Base-by-base conservation (phyloP, 2,113 vertebrate species). In the Myocastor coypus region DNA sequence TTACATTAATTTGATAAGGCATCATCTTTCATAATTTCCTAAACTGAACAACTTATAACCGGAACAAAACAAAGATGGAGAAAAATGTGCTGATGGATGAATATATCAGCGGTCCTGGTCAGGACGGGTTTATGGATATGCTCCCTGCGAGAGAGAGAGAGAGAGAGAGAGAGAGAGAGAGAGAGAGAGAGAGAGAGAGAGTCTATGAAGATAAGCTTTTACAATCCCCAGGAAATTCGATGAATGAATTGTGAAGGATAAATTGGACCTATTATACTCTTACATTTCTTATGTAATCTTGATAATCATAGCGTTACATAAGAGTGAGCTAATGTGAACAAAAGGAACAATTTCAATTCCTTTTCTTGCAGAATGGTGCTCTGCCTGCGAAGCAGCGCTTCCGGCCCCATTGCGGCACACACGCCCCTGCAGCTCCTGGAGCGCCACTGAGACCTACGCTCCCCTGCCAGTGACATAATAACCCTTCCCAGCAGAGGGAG, bases 241-340 rank as follows among this genome's bases (percentile, higher is more conserved):
- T 96, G 93, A 97, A 97, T 97, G 97, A 95, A 96, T 88, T 94
- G 73, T 96, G 88, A 97, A 96, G 50, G 63, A 83, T 92, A 95
- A 97, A 97, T 95, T 91, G 78, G 69, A 55, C 85, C 82, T 86
- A 95, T 97, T 96, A 92, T 89, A 92, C 95, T 89, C 88, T 92
- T 95, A 86, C 69, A 96, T 89, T 89, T 93, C 86, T 97, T 97
- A 98, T 94, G 75, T 95, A 97, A 98, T 94, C 96, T 96, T 94
- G 85, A 92, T 95, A 97, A 96, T 95, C 97, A 96, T 32, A 94
- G 68, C 19, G 14, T 97, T 98, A 95, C 75, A 94, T 97, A 97
- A 98, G 69, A 94, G 22, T 42, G 17, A 92, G 73, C 92, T 87
- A 92, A 68, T 64, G 80, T 66, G 81, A 95, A 97, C 91, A 97